Conservation (phyloP, 2,797 vertebrate species). For the Urophycis tenuis region DNA sequence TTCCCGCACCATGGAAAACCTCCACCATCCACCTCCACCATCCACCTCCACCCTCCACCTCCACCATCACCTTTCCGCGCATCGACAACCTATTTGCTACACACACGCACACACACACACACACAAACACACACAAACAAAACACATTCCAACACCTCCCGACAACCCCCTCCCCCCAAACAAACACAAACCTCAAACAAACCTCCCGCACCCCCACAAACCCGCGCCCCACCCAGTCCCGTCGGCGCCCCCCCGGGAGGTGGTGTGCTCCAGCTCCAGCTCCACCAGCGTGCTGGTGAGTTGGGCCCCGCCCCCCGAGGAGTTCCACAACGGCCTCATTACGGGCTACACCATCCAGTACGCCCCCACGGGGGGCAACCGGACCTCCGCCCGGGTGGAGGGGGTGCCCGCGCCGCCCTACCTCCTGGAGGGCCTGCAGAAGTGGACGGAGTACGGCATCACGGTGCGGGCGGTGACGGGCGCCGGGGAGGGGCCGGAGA, state of each 20-base stretch:
- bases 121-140: slow-evolving; percentile 45
- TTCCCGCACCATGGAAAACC: slow-evolving; percentile 73
- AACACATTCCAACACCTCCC: slow-evolving; percentile 36
- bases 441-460: slow-evolving; percentile 95
- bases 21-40: slow-evolving; percentile 69
- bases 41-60: slow-evolving; percentile 76
- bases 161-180: slow-evolving; percentile 25
- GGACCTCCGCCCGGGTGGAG: slow-evolving; percentile 77
- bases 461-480: slow-evolving; percentile 86
- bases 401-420: slow-evolving; percentile 78
- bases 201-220: slow-evolving; percentile 49
- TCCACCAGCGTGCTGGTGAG: slow-evolving; percentile 97
- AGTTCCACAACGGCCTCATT: slow-evolving; percentile 88
- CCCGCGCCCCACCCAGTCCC: slow-evolving; percentile 78
- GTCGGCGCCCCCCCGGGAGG: slow-evolving; percentile 92
- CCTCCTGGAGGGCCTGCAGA: slow-evolving; percentile 90
- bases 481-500: slow-evolving; percentile 90
- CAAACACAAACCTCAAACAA: too few relatives aligned
- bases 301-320: slow-evolving; percentile 90
- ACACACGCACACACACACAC: slow-evolving; percentile 53
- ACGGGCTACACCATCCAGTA: slow-evolving; percentile 91
- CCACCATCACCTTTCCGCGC: slow-evolving; percentile 56
- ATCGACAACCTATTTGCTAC: slow-evolving; percentile 47
- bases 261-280: slow-evolving; percentile 91
- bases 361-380: slow-evolving; percentile 76